Conservation (phyloP, 1,140 invertebrate genomes). For the Bombus fervidus region DNA sequence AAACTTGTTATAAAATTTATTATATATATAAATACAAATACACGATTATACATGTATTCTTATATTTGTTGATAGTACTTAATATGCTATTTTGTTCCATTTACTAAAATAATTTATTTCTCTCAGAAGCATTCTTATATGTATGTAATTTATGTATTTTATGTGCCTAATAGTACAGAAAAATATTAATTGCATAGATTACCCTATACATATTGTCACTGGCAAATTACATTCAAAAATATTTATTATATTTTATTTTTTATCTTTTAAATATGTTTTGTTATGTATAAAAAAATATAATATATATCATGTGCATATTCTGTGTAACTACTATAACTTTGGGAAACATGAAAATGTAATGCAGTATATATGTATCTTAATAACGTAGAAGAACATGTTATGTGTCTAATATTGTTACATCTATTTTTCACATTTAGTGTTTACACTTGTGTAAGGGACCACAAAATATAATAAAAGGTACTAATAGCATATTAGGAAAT, state of each 20-base stretch:
- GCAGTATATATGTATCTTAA: constrained; percentile 5
- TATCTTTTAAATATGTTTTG: constrained; percentile 9
- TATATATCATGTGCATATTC: constrained; percentile 30
- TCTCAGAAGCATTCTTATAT: constrained; percentile 3
- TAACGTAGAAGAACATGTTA: not conserved
- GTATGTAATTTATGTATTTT: not conserved
- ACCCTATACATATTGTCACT: constrained; percentile 28
- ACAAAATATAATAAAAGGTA: constrained; percentile 42
- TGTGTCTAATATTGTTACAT: constrained; percentile 19
- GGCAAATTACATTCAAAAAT: constrained; percentile 17
- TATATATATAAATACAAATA: not conserved
- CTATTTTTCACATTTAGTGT: constrained; percentile 28
- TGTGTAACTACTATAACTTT: constrained; percentile 50
- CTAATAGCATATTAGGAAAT: constrained; percentile 41
- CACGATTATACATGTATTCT: not conserved
- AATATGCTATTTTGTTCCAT: constrained; percentile 1
- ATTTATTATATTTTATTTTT: constrained; percentile 21
- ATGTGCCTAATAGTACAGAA: not conserved
- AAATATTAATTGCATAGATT: constrained; percentile 37
- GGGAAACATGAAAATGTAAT: constrained; percentile 21
- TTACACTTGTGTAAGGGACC: constrained; percentile 41
- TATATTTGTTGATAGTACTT: constrained; percentile 7
- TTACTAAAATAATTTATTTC: not conserved
- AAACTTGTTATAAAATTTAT: not conserved
- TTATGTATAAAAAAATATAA: constrained; percentile 12